phyloP scores from a whole-genome alignment of 2,797 vertebrate species.

The Oryzias dopingdopingensis region DNA sequence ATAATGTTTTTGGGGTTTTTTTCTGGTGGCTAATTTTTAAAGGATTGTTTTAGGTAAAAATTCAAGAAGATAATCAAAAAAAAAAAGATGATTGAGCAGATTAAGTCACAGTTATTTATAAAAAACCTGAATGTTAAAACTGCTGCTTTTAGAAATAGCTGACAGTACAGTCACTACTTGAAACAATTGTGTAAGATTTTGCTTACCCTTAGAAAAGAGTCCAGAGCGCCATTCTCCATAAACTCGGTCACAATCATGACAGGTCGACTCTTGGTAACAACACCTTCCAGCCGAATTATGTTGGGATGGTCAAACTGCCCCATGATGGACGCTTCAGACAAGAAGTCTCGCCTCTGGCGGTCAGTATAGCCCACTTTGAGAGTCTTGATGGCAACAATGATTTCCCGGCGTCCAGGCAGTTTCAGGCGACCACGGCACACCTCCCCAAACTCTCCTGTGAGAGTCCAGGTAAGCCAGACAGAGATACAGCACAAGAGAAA shows the following conservation, averaged over 20 bases:
- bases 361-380: conserved; percentile 98
- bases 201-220: conserved; percentile 95
- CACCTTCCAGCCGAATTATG: conserved; percentile 95
- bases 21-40: too few relatives aligned
- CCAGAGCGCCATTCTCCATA: conserved; percentile 97
- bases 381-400: conserved; percentile 97
- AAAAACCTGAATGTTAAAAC: too few relatives aligned
- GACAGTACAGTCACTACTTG: too few relatives aligned
- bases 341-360: conserved; percentile 93
- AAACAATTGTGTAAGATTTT: neutral
- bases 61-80: too few relatives aligned
- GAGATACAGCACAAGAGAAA: conserved; percentile 48
- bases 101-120: too few relatives aligned
- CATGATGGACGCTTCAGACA: conserved; percentile 98
- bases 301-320: conserved; percentile 98
- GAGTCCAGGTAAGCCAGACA: conserved; percentile 54
- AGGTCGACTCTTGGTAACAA: conserved; percentile 96
- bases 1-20: too few relatives aligned
- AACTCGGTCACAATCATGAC: conserved; percentile 99
- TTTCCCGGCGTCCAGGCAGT: conserved; percentile 92
- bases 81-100: too few relatives aligned
- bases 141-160: too few relatives aligned
- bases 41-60: too few relatives aligned
- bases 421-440: conserved; percentile 97
- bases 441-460: conserved; percentile 94